phyloP scores from a whole-genome alignment of 2,113 vertebrate species.

The Accipiter virgatus region DNA sequence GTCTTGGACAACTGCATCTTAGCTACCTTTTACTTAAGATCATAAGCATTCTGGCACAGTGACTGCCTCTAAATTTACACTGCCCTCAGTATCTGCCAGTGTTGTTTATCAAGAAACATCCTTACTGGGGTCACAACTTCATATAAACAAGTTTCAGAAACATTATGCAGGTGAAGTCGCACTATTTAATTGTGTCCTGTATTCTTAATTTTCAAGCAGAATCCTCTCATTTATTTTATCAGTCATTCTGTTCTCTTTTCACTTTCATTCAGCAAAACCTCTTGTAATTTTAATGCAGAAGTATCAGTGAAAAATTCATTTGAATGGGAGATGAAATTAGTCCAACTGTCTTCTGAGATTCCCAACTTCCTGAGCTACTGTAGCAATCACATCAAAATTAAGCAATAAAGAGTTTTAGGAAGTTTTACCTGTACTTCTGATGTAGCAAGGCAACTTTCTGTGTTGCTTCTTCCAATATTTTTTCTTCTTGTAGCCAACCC shows the following conservation, averaged over 20 bases:
- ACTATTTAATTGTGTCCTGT: background rate
- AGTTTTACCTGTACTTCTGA: slow-evolving; percentile 88
- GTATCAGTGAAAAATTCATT: background rate
- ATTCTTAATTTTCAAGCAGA: background rate
- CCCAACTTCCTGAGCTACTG: background rate
- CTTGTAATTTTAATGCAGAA: background rate
- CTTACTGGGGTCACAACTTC: background rate
- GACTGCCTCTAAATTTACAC: background rate
- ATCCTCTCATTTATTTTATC: background rate
- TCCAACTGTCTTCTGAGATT: background rate
- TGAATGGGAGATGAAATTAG: background rate
- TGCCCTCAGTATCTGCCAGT: background rate
- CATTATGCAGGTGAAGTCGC: background rate
- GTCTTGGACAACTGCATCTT: background rate
- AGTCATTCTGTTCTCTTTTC: background rate
- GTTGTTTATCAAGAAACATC: background rate
- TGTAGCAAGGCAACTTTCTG: slow-evolving; percentile 95
- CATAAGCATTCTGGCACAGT: background rate
- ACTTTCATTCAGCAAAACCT: background rate
- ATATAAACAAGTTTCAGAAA: background rate
- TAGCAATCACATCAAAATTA: background rate
- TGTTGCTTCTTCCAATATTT: slow-evolving; percentile 92
- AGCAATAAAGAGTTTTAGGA: background rate
- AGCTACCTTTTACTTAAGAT: background rate
- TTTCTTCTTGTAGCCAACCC: slow-evolving; percentile 97